phyloP scores from a whole-genome alignment of 1,140 invertebrate species.

The Hylaeus anthracinus region DNA sequence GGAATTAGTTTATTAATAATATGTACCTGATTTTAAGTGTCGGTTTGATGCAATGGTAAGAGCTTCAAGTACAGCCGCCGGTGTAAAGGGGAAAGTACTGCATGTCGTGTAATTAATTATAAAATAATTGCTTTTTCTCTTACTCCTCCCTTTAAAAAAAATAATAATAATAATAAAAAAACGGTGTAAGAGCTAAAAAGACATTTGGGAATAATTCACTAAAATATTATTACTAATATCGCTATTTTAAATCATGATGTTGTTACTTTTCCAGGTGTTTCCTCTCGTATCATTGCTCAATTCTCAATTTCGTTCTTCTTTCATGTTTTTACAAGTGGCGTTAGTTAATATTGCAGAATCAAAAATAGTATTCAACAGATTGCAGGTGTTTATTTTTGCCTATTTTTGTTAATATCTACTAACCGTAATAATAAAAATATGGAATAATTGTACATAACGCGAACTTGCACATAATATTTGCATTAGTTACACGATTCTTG shows the following conservation, averaged over 20 bases:
- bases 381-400: constrained; percentile 74
- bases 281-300: constrained; percentile 76
- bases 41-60: constrained; percentile 22
- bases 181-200: not conserved
- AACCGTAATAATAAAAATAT: not conserved
- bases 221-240: not conserved
- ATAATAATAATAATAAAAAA: not conserved
- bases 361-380: constrained; percentile 71
- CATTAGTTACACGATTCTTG: not conserved
- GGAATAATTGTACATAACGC: not conserved
- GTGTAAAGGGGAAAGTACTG: constrained; percentile 41
- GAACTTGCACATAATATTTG: constrained; percentile 7
- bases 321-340: constrained; percentile 73
- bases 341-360: constrained; percentile 72
- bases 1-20: constrained; percentile 41
- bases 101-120: constrained; percentile 29
- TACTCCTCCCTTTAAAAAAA: constrained; percentile 27
- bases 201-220: not conserved
- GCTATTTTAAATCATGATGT: constrained; percentile 27
- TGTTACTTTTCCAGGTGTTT: constrained; percentile 76
- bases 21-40: constrained; percentile 16
- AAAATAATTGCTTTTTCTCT: constrained; percentile 41
- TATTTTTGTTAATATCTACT: constrained; percentile 21
- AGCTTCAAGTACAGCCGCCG: constrained; percentile 3
- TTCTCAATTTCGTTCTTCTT: constrained; percentile 73